phyloP scores from a whole-genome alignment of 1,140 invertebrate genomes.

The Dolichoris vasculosae region DNA sequence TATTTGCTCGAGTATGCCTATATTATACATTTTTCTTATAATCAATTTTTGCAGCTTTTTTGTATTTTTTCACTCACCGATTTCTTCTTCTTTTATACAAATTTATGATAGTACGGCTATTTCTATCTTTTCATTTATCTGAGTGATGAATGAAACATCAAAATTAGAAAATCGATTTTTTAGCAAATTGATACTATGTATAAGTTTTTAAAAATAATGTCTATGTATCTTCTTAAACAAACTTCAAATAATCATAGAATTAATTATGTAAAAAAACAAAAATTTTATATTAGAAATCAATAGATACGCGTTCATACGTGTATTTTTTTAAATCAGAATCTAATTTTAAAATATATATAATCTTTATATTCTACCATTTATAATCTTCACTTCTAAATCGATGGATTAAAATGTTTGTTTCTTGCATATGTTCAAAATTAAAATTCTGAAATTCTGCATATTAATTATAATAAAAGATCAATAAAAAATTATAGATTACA shows the following conservation, averaged over 20 bases:
- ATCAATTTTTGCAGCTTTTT: constrained; percentile 1
- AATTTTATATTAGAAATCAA: background rate
- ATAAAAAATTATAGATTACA: constrained; percentile 39
- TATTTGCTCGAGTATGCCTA: constrained; percentile 23
- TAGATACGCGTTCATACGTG: background rate
- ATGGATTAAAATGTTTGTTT: constrained; percentile 24
- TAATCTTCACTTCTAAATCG: constrained; percentile 17
- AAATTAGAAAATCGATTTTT: constrained; percentile 28
- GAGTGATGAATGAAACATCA: constrained; percentile 1
- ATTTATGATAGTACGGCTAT: background rate
- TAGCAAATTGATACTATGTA: no score
- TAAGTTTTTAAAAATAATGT: background rate
- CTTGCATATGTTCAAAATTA: background rate
- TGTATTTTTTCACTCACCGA: background rate
- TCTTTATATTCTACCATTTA: constrained; percentile 26
- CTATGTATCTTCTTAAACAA: background rate
- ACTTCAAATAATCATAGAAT: no score
- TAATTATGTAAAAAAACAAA: background rate
- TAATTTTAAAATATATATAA: background rate
- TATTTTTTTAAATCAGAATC: background rate
- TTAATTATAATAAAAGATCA: constrained; percentile 10
- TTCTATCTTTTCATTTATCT: background rate
- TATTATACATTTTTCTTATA: background rate
- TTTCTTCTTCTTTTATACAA: background rate
- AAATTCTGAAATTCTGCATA: constrained; percentile 16